Conservation (phyloP, 2,888 invertebrate genomes). For the Chaetogeoica ovagalla region DNA sequence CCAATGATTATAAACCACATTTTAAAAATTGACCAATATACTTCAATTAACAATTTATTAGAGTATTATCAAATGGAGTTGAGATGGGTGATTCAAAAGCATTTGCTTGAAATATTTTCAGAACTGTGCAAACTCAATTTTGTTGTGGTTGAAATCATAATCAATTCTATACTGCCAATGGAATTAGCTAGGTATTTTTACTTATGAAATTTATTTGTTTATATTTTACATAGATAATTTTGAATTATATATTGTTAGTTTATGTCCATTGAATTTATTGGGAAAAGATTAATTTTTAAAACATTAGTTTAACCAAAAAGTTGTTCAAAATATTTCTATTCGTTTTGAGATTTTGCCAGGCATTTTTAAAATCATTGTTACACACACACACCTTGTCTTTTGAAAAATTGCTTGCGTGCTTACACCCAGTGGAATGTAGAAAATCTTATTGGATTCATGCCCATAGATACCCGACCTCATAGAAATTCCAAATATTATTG, state of each 20-base stretch:
- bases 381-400: slow-evolving; percentile 19
- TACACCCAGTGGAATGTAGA: slow-evolving; percentile 14
- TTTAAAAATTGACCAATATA: slow-evolving; percentile 69
- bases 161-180: slow-evolving; percentile 85
- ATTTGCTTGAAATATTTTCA: slow-evolving; percentile 82
- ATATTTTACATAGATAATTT: neutral
- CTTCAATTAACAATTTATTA: slow-evolving; percentile 79
- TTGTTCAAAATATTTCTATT: slow-evolving; percentile 20
- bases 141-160: slow-evolving; percentile 77
- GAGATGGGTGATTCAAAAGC: slow-evolving; percentile 80
- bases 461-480: neutral
- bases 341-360: slow-evolving; percentile 9
- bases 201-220: neutral
- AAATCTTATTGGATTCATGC: slow-evolving; percentile 33
- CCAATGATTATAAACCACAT: slow-evolving; percentile 83
- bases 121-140: slow-evolving; percentile 84
- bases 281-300: neutral
- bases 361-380: neutral
- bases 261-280: neutral
- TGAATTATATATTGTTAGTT: neutral
- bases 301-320: neutral
- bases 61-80: slow-evolving; percentile 97
- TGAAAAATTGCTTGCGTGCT: slow-evolving; percentile 5
- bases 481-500: slow-evolving; percentile 12
- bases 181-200: slow-evolving; percentile 76